Base-by-base conservation (phyloP, 2,113 vertebrate genomes). In the Rana temporaria region DNA sequence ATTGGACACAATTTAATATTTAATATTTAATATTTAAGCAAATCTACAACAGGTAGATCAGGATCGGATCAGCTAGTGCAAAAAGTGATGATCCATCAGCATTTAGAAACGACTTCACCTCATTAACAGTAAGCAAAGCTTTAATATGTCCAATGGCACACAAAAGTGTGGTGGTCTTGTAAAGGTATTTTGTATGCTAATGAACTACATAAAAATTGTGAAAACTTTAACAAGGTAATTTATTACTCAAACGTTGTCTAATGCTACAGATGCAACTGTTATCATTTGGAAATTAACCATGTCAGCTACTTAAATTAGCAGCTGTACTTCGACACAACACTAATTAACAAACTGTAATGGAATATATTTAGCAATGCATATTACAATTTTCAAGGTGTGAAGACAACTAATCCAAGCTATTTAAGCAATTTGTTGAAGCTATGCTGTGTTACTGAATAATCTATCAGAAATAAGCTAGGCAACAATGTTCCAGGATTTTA, bases 321-420 rank as follows among this genome's bases (percentile, higher is more conserved):
- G 86, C 77, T 90, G 76, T 85, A 88, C 81, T 87, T 90, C 57
- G 65, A 85, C 15, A 86, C 83, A 89, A 88, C 82, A 84, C 87
- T 87, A 90, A 92, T 88, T 89, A 90, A 82, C 82, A 90, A 89
- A 87, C 72, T 89, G 84, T 87, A 90, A 88, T 84, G 77, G 89
- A 91, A 88, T 59, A 87, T 70, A 88, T 88, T 91, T 89, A 90
- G 85, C 85, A 89, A 89, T 85, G 88, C 81, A 89, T 87, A 90
- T 86, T 89, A 91, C 85, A 85, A 86, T 82, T 67, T 86, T 81
- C 85, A 89, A 89, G 59, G 88, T 89, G 86, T 85, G 85, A 90
- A 88, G 85, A 86, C 79, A 88, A 90, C 76, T 86, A 90, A 90
- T 87, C 80, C 82, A 88, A 89, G 78, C 63, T 88, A 87, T 73